Base-by-base conservation (phyloP, 2,113 vertebrate genomes). In the Sceloporus undulatus region DNA sequence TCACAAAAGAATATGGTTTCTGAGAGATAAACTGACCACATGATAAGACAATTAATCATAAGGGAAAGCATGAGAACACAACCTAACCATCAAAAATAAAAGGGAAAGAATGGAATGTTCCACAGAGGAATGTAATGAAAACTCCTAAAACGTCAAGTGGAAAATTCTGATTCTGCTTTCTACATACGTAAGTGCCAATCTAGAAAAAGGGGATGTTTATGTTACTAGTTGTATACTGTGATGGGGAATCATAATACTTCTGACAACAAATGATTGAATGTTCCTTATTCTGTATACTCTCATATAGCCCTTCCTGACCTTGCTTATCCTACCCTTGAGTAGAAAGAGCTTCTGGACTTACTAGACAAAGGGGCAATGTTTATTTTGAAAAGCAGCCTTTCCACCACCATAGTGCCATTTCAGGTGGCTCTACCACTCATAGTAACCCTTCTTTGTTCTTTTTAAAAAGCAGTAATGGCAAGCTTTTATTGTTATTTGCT, bases 61-160 rank as follows among this genome's bases (percentile, higher is more conserved):
- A 82, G 27, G 87, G n/a, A 89, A 92, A 92, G 82, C 71, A 87
- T 1, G 25, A 90, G 23, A 91, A 89, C 5, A 11, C 29, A 74
- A 86, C 16, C 40, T 54, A 82, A 89, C 78, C 68, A 86, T 88
- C 88, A 90, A 94, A 80, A 94, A 84, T 71, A 92, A 92, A 94
- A 79, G 56, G 86, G 88, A 25, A 38, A 92, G 86, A 94, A 93
- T 87, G 65, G 73, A 94, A 93, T 84, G 79, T 90, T 91, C 76
- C 77, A 11, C 21, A 7, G 40, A 88, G 86, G 78, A 91, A 91
- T 87, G 79, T 8, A 86, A 62, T 76, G 80, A 91, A 93, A 93
- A 87, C 88, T 48, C 38, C 79, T 88, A 85, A 88, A 92, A 89
- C 9, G 65, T 62, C 81, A 82, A 91, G 83, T 88, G 74, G 92